These are phyloP conservation scores for Emmelina monodactyla DNA, from an alignment of 2,888 invertebrate genomes.

Conservation along the genomic window DNA sequence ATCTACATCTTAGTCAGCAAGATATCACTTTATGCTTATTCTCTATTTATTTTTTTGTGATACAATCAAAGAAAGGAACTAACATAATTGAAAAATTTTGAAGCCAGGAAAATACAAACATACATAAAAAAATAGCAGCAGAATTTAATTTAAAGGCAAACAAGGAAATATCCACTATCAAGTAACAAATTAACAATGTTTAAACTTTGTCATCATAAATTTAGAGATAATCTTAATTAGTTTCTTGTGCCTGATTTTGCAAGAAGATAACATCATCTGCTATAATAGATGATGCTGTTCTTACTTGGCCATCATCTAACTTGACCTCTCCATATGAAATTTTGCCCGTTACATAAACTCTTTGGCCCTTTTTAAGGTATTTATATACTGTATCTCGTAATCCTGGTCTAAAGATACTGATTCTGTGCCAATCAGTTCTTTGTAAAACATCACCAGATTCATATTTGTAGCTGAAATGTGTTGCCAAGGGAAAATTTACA, in stretches of 20 bases:
- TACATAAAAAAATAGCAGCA: too few species aligned
- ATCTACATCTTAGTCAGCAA: too few species aligned
- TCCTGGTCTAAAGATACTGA: constrained; percentile 86
- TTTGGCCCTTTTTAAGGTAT: constrained; percentile 85
- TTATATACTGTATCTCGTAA: constrained; percentile 81
- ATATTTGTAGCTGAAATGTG: constrained; percentile 85
- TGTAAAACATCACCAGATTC: constrained; percentile 82
- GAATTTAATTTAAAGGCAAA: too few species aligned
- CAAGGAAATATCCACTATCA: too few species aligned
- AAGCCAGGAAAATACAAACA: too few species aligned
- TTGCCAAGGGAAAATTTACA: constrained; percentile 88
- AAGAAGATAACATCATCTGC: constrained; percentile 91
- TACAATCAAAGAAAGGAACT: too few species aligned
- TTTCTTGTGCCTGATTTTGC: constrained; percentile 41
- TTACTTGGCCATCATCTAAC: constrained; percentile 75
- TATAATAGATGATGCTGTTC: constrained; percentile 79
- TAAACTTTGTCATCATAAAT: background rate
- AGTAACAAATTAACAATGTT: too few species aligned
- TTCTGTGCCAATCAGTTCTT: constrained; percentile 91
- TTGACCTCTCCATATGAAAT: constrained; percentile 86
- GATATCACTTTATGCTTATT: too few species aligned
- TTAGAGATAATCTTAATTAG: constrained; percentile 3
- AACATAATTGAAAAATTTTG: too few species aligned
- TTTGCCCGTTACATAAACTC: constrained; percentile 83
- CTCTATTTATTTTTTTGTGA: too few species aligned